phyloP scores from a whole-genome alignment of 1,140 invertebrate species.

The Bombus consobrinus region DNA sequence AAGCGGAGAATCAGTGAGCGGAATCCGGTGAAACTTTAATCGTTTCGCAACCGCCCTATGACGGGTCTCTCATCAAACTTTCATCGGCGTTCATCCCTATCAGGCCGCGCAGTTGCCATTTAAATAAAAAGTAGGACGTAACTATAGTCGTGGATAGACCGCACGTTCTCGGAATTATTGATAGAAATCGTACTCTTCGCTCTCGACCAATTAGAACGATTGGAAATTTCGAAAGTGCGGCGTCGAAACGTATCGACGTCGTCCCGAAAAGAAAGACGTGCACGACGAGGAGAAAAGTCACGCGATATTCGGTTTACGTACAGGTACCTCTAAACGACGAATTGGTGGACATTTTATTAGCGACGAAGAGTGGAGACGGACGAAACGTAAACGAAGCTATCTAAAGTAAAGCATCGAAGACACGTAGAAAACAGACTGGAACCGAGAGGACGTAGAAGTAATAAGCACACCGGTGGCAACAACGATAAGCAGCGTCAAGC shows the following conservation, averaged over 20 bases:
- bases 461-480: too few species aligned
- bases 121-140: conserved; percentile 28
- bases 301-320: too few species aligned
- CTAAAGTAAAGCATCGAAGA: too few species aligned
- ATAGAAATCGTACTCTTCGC: not conserved
- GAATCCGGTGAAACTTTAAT: not conserved
- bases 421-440: too few species aligned
- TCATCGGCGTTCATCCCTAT: conserved; percentile 2
- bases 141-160: not conserved
- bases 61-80: conserved; percentile 17
- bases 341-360: too few species aligned
- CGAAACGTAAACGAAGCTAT: too few species aligned
- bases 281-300: too few species aligned
- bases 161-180: not conserved
- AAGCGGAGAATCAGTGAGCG: conserved; percentile 12
- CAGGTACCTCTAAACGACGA: too few species aligned
- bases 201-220: not conserved
- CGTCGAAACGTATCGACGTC: not conserved
- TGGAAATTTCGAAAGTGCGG: not conserved
- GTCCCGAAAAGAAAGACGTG: too few species aligned
- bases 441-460: too few species aligned
- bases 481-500: too few species aligned
- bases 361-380: too few species aligned
- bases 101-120: not conserved
- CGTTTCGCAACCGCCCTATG: conserved; percentile 26